Percentiles rank a stretch among this genome's conserved stretches.
Evolutionary conservation across 2,888 invertebrate species (phyloP).

Genomic region (Tinea trinotella): DNA sequence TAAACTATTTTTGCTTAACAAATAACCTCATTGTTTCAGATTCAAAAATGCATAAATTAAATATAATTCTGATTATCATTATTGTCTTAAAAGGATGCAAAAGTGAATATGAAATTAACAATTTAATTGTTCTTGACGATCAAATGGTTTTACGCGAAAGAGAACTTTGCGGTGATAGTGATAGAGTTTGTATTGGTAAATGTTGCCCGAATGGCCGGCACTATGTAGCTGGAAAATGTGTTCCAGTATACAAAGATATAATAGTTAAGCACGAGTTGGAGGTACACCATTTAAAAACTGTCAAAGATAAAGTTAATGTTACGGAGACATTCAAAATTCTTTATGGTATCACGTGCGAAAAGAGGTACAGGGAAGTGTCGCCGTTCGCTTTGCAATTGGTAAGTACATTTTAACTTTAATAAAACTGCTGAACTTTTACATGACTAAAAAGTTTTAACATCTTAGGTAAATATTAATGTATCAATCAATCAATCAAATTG

Average conservation of each 20-base stretch:
- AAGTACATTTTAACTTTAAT: no score
- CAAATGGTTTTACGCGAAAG: background rate
- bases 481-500: no score
- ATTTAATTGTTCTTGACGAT: background rate
- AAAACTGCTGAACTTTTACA: no score
- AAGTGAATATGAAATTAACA: background rate
- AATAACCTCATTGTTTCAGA: no score
- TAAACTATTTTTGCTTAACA: no score
- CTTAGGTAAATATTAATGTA: no score
- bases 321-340: slow-evolving; percentile 22
- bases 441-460: no score
- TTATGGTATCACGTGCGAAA: slow-evolving; percentile 25
- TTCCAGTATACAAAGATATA: background rate
- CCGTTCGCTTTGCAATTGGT: slow-evolving; percentile 26
- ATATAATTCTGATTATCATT: background rate
- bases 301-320: slow-evolving; percentile 20
- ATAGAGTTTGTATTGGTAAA: slow-evolving; percentile 17
- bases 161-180: background rate
- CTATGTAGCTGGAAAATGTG: background rate
- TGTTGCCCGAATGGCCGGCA: slow-evolving; percentile 18
- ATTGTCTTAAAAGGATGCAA: background rate
- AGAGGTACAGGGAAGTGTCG: slow-evolving; percentile 23
- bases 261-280: background rate
- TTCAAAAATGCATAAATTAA: background rate
- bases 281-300: slow-evolving; percentile 14